phyloP scores from a whole-genome alignment of 1,140 invertebrate genomes.

The Sarcophaga peregrina region DNA sequence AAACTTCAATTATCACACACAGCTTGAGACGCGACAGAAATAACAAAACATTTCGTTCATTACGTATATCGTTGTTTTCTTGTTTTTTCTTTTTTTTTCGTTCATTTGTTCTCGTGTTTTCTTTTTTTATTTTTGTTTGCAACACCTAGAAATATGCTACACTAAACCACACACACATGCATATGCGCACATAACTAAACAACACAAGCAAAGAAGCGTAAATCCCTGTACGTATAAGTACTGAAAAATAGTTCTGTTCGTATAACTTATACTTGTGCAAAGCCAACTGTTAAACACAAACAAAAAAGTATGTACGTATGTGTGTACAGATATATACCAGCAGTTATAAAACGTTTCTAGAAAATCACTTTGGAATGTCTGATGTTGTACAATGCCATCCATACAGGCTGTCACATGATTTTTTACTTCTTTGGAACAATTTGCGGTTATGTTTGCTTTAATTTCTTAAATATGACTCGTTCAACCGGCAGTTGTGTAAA shows the following conservation, averaged over 20 bases:
- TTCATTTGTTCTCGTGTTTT: too few relatives aligned
- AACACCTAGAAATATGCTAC: background rate
- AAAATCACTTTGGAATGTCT: background rate
- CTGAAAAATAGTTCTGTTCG: too few relatives aligned
- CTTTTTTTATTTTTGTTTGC: too few relatives aligned
- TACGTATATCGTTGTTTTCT: too few relatives aligned
- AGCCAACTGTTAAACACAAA: too few relatives aligned
- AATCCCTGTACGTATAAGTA: background rate
- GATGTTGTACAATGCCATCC: background rate
- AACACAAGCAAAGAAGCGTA: background rate
- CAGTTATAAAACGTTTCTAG: background rate
- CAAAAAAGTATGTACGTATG: too few relatives aligned
- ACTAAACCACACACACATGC: background rate
- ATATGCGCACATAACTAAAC: background rate
- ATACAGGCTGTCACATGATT: background rate
- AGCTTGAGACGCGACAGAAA: constrained; percentile 1
- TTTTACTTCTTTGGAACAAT: background rate
- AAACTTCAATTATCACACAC: constrained; percentile 10
- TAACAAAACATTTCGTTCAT: background rate
- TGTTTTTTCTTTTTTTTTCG: too few relatives aligned
- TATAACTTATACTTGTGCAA: too few relatives aligned
- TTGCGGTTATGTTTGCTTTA: constrained; percentile 4
- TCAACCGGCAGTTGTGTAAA: too few relatives aligned
- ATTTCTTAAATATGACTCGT: background rate
- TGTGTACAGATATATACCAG: too few relatives aligned